A percentile compares a stretch with the other conserved stretches of the same genome.
These are phyloP conservation scores for Idaea biselata DNA, from an alignment of 2,888 invertebrate genomes.

Conservation along the genomic window DNA sequence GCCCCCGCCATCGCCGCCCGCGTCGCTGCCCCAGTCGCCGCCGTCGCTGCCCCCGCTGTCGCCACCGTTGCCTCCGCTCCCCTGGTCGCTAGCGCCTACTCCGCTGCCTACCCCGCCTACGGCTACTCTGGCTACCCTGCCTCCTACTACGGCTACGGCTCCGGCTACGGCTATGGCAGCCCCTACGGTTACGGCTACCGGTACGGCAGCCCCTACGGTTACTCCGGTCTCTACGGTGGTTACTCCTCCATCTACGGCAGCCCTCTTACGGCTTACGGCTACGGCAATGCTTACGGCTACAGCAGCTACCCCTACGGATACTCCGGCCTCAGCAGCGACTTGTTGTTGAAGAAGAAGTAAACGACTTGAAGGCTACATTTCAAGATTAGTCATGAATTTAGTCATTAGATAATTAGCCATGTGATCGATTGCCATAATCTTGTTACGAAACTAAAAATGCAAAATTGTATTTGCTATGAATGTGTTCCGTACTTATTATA, in stretches of 20 bases:
- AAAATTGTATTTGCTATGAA: conserved; percentile 1
- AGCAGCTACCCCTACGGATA: conserved; percentile 13
- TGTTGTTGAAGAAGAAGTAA: conserved; percentile 25
- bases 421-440: neutral
- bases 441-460: neutral
- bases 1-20: neutral
- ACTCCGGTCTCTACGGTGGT: neutral
- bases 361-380: conserved; percentile 8
- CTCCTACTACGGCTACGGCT: neutral
- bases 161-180: conserved; percentile 3
- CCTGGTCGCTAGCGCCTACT: conserved; percentile 3
- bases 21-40: neutral
- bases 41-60: neutral
- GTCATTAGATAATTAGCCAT: conserved; percentile 7
- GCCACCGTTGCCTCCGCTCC: neutral
- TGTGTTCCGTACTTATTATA: neutral
- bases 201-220: neutral
- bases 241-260: neutral
- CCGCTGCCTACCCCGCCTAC: neutral
- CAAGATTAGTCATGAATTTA: conserved; percentile 18
- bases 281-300: neutral
- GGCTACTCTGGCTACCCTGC: neutral
- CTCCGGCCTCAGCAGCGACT: conserved; percentile 5
- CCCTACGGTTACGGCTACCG: conserved; percentile 2
- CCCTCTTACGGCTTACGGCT: neutral